Evolutionary conservation across 2,888 invertebrate genomes (phyloP).

Genomic region (Gymnoscelis rufifasciata): DNA sequence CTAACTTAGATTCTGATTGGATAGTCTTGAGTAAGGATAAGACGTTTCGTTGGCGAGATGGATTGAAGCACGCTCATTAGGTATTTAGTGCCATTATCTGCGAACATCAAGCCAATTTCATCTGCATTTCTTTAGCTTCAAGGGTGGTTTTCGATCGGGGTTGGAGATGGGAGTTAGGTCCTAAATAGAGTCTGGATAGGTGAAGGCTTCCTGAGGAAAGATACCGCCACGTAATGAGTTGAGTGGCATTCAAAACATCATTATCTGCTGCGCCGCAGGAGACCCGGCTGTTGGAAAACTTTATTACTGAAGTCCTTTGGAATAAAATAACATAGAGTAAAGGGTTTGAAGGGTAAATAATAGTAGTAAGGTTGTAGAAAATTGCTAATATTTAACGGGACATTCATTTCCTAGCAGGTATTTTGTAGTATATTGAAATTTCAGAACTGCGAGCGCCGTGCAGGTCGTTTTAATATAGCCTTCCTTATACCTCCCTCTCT

Average conservation of each 20-base stretch:
- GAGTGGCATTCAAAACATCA: slow-evolving; percentile 72
- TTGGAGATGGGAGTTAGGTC: slow-evolving; percentile 36
- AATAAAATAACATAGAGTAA: slow-evolving; percentile 4
- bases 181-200: slow-evolving; percentile 44
- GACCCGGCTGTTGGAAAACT: slow-evolving; percentile 23
- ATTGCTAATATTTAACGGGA: no score
- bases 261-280: slow-evolving; percentile 60
- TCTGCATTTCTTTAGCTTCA: slow-evolving; percentile 14
- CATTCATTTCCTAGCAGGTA: no score
- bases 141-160: slow-evolving; percentile 26
- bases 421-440: no score
- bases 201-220: slow-evolving; percentile 60
- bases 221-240: slow-evolving; percentile 71
- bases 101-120: slow-evolving; percentile 22
- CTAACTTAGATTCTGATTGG: slow-evolving; percentile 8
- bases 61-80: slow-evolving; percentile 63
- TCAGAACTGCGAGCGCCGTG: no score
- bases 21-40: slow-evolving; percentile 34
- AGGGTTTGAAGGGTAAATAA: neutral
- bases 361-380: neutral
- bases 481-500: no score
- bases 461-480: no score
- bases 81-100: slow-evolving; percentile 60
- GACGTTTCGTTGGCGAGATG: slow-evolving; percentile 47
- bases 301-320: slow-evolving; percentile 11